Conservation (phyloP, 1,140 invertebrate genomes). For the Hydropsyche tenuis region DNA sequence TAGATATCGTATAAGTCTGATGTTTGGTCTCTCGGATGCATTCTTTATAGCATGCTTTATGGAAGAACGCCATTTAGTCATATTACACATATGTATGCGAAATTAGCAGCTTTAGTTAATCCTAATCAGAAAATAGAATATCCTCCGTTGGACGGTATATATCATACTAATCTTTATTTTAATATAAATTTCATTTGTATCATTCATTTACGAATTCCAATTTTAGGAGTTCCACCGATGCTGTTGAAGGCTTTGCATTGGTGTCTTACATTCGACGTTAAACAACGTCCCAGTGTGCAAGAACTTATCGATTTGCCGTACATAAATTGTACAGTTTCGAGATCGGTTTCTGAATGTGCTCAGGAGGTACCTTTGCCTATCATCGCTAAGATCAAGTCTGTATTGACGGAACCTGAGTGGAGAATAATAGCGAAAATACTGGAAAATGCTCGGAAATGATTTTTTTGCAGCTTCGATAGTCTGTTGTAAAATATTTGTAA, state of each 20-base stretch:
- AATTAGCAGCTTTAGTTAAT: conserved; percentile 85
- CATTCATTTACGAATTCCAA: too few species aligned
- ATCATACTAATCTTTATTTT: too few species aligned
- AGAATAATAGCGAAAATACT: conserved; percentile 25
- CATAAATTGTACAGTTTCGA: conserved; percentile 47
- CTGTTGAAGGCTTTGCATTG: conserved; percentile 57
- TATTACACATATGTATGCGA: conserved; percentile 75
- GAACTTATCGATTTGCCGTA: conserved; percentile 56
- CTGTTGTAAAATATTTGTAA: neutral
- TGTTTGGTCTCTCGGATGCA: conserved; percentile 97
- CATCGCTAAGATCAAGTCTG: conserved; percentile 35
- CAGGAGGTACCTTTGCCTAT: conserved; percentile 28
- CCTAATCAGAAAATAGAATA: conserved; percentile 78
- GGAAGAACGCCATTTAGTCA: conserved; percentile 90
- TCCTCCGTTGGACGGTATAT: conserved; percentile 60
- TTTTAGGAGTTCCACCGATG: conserved; percentile 56
- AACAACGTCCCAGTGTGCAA: conserved; percentile 56
- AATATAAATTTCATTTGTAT: too few species aligned
- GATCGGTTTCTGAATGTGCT: neutral
- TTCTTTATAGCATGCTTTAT: conserved; percentile 92
- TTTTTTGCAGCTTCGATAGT: neutral
- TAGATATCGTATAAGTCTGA: conserved; percentile 93
- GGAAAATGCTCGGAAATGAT: conserved; percentile 15
- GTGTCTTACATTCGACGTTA: conserved; percentile 60
- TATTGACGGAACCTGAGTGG: conserved; percentile 40